Conservation (phyloP, 2,888 invertebrate species). For the Ephialtes manifestator region DNA sequence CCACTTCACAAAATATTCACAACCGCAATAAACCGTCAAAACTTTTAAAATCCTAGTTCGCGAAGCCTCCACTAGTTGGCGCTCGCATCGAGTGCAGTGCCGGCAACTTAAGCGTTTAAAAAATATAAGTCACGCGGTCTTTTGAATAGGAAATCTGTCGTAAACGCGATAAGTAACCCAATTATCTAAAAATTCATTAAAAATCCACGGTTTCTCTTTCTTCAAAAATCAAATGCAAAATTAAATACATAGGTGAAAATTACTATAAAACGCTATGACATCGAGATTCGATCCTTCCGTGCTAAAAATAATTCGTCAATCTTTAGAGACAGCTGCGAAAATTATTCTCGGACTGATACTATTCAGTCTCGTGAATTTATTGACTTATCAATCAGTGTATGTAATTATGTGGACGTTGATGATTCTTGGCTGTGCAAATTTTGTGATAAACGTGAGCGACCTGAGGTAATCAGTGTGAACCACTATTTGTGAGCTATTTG, state of each 20-base stretch:
- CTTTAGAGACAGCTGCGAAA: constrained; percentile 69
- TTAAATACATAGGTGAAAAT: background rate
- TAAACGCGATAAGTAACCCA: background rate
- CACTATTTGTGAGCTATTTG: background rate
- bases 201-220: background rate
- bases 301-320: constrained; percentile 66
- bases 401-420: constrained; percentile 72
- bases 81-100: constrained; percentile 47
- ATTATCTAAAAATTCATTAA: constrained; percentile 22
- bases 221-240: background rate
- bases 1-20: constrained; percentile 37
- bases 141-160: constrained; percentile 27
- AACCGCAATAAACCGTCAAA: constrained; percentile 73
- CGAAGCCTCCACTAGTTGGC: constrained; percentile 68
- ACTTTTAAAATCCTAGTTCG: constrained; percentile 74
- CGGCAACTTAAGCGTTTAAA: constrained; percentile 26
- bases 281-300: constrained; percentile 26
- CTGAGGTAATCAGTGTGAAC: constrained; percentile 2
- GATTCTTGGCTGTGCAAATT: constrained; percentile 66
- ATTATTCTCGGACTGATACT: constrained; percentile 71
- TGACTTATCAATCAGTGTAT: constrained; percentile 74
- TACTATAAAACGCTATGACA: constrained; percentile 13
- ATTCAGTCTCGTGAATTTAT: constrained; percentile 72
- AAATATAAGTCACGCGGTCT: constrained; percentile 29
- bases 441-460: constrained; percentile 62